Percentiles rank a stretch among this genome's conserved stretches.
These are phyloP conservation scores for Lissocephala sabroskyi DNA, from an alignment of 2,888 invertebrate species.

Conservation along the genomic window DNA sequence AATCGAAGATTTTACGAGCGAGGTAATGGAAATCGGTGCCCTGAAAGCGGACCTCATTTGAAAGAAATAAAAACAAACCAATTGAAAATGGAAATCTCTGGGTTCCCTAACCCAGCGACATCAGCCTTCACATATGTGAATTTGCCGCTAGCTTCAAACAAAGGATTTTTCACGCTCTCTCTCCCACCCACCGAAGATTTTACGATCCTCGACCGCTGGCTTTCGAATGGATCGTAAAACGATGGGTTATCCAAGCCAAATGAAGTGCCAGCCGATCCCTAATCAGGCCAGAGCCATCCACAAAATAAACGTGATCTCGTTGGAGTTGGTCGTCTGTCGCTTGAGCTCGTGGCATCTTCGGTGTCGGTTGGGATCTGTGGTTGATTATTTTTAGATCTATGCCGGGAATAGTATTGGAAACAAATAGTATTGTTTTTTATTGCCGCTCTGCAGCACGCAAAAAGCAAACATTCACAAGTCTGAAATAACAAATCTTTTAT, in stretches of 20 bases:
- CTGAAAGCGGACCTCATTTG: constrained; percentile 45
- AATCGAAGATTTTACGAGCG: constrained; percentile 48
- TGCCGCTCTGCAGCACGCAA: constrained; percentile 30
- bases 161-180: constrained; percentile 61
- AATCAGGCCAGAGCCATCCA: background rate
- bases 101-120: background rate
- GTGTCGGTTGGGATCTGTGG: constrained; percentile 1
- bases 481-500: constrained; percentile 44
- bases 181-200: constrained; percentile 32
- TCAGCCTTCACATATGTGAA: constrained; percentile 31
- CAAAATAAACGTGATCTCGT: background rate
- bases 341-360: no score
- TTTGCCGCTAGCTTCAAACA: constrained; percentile 2
- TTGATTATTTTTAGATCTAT: constrained; percentile 60
- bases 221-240: constrained; percentile 59
- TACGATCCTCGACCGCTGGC: constrained; percentile 59
- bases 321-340: constrained; percentile 13
- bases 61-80: constrained; percentile 58
- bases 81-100: constrained; percentile 34
- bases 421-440: constrained; percentile 54
- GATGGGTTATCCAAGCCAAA: constrained; percentile 56
- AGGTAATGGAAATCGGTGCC: constrained; percentile 6
- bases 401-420: constrained; percentile 60
- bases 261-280: background rate
- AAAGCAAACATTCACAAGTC: constrained; percentile 33